A percentile compares a stretch with the other conserved stretches of the same genome.
Conservation (phyloP, 2,888 invertebrate species). For the Endomychus coccineus region DNA sequence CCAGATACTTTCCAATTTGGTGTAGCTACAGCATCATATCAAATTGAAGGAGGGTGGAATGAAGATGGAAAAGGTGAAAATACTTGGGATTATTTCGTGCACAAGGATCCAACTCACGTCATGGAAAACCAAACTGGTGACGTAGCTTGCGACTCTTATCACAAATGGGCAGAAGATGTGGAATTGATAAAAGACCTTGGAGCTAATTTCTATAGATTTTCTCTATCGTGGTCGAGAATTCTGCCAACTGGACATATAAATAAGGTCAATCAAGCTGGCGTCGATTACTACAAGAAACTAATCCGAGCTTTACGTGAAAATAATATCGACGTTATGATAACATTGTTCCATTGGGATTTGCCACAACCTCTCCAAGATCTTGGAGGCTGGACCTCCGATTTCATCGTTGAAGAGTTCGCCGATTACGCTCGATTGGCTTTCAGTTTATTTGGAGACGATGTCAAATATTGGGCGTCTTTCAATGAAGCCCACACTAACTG, state of each 20-base stretch:
- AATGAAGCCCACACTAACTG: constrained; percentile 55
- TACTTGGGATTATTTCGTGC: constrained; percentile 54
- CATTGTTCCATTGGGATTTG: constrained; percentile 61
- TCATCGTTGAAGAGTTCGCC: constrained; percentile 47
- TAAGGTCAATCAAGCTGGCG: constrained; percentile 59
- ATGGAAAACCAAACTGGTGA: constrained; percentile 54
- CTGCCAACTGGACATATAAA: constrained; percentile 62
- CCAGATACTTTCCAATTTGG: constrained; percentile 30
- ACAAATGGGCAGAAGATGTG: constrained; percentile 57
- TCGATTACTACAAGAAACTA: constrained; percentile 69
- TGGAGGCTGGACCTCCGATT: constrained; percentile 59
- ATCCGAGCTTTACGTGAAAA: constrained; percentile 57
- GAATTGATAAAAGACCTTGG: constrained; percentile 56
- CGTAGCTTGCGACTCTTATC: constrained; percentile 62
- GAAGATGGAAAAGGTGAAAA: constrained; percentile 53
- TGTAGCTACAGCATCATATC: constrained; percentile 32
- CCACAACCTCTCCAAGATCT: constrained; percentile 50
- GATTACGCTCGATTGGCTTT: constrained; percentile 27
- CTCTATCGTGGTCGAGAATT: constrained; percentile 69
- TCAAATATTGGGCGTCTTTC: constrained; percentile 28
- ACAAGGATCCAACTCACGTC: constrained; percentile 47
- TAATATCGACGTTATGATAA: constrained; percentile 53
- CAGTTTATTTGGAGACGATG: constrained; percentile 25
- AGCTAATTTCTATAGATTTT: constrained; percentile 63
- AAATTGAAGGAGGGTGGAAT: constrained; percentile 40